These are phyloP conservation scores for Alsophila aescularia DNA, from an alignment of 2,888 invertebrate genomes.

Conservation along the genomic window DNA sequence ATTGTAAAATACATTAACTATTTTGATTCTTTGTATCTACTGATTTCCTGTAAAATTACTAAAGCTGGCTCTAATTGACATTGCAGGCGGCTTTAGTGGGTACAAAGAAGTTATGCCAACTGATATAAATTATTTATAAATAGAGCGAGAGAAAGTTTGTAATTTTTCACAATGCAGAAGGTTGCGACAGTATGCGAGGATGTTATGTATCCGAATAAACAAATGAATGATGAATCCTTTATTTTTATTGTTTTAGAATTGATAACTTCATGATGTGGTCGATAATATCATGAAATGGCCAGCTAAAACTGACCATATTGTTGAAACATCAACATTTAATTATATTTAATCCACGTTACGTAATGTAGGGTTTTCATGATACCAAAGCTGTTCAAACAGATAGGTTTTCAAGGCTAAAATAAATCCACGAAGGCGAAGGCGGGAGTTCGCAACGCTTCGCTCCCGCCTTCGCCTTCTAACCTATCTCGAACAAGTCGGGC, in stretches of 20 bases:
- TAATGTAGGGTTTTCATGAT: too few relatives aligned
- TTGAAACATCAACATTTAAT: too few relatives aligned
- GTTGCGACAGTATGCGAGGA: slow-evolving; percentile 60
- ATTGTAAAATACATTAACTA: slow-evolving; percentile 6
- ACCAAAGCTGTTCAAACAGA: too few relatives aligned
- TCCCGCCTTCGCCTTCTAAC: too few relatives aligned
- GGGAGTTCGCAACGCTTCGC: too few relatives aligned
- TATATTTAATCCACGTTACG: too few relatives aligned
- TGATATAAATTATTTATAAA: slow-evolving; percentile 44
- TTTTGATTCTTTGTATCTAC: slow-evolving; percentile 17
- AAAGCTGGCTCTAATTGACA: slow-evolving; percentile 29
- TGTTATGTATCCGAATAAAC: slow-evolving; percentile 69
- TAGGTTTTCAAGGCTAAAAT: too few relatives aligned
- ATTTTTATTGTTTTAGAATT: slow-evolving; percentile 31
- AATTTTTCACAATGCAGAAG: slow-evolving; percentile 65
- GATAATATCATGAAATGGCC: too few relatives aligned
- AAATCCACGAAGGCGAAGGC: too few relatives aligned
- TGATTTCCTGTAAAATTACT: slow-evolving; percentile 31
- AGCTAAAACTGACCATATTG: too few relatives aligned
- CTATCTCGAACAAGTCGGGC: too few relatives aligned
- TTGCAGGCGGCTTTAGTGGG: slow-evolving; percentile 30
- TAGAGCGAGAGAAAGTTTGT: slow-evolving; percentile 59
- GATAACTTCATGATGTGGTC: too few relatives aligned
- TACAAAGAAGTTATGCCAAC: slow-evolving; percentile 40
- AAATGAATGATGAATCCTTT: slow-evolving; percentile 51